phyloP scores from a whole-genome alignment of 2,888 invertebrate genomes.

The Clunio marinus region DNA sequence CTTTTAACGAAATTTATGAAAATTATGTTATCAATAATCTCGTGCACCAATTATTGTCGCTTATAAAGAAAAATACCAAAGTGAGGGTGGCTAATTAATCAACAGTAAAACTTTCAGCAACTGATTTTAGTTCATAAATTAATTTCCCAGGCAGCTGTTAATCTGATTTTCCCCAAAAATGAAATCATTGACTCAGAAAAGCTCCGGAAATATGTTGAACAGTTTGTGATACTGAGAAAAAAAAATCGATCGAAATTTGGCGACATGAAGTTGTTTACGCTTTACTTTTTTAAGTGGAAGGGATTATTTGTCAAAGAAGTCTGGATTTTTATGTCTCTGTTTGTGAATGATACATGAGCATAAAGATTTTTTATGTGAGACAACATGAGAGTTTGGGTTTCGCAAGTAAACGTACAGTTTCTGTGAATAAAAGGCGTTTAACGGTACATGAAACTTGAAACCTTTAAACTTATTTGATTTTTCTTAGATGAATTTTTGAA shows the following conservation, averaged over 20 bases:
- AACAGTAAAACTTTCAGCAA: neutral
- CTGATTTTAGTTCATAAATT: slow-evolving; percentile 5
- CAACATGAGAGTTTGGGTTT: too few species aligned
- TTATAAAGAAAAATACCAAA: neutral
- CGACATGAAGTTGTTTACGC: slow-evolving; percentile 5
- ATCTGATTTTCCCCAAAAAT: neutral
- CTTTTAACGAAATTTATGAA: neutral
- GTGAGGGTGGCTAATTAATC: slow-evolving; percentile 3
- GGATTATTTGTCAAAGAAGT: too few species aligned
- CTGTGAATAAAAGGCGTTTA: too few species aligned
- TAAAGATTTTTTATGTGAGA: too few species aligned
- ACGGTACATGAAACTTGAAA: too few species aligned
- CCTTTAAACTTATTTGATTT: too few species aligned
- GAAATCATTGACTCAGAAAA: neutral
- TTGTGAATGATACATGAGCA: too few species aligned
- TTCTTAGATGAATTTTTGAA: too few species aligned
- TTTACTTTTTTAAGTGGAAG: neutral
- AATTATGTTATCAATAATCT: slow-evolving; percentile 5
- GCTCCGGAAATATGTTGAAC: neutral
- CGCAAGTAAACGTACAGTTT: too few species aligned
- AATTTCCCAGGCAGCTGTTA: neutral
- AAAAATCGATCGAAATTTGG: neutral
- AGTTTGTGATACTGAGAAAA: neutral
- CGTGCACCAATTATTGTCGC: neutral
- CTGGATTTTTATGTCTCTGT: too few species aligned